phyloP scores from a whole-genome alignment of 2,797 vertebrate species.

The Aythya fuligula region DNA sequence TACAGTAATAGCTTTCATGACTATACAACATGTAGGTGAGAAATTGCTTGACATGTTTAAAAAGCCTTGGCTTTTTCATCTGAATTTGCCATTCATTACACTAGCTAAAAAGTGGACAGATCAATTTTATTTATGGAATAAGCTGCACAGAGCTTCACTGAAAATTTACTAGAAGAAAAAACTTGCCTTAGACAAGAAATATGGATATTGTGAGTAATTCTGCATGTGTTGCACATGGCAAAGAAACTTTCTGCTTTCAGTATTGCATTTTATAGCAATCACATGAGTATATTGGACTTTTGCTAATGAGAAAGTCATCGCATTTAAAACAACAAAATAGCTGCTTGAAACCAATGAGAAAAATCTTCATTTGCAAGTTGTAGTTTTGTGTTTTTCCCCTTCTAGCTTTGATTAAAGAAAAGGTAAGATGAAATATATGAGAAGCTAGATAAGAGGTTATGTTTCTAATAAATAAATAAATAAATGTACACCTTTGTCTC shows the following conservation, averaged over 20 bases:
- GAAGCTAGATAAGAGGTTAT: not conserved
- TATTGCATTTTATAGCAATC: not conserved
- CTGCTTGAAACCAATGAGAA: not conserved
- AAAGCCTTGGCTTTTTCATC: slow-evolving; percentile 3
- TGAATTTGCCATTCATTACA: slow-evolving; percentile 38
- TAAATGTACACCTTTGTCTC: not conserved
- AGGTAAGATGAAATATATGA: not conserved
- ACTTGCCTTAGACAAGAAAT: not conserved
- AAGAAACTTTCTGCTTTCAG: not conserved
- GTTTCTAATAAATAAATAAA: not conserved
- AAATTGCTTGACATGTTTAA: not conserved
- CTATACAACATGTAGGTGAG: not conserved
- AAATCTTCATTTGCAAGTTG: not conserved
- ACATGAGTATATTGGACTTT: not conserved
- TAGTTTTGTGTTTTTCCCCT: not conserved
- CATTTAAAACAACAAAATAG: not conserved
- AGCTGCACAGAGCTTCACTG: not conserved
- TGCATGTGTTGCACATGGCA: not conserved
- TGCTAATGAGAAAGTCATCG: not conserved
- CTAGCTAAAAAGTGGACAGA: not conserved
- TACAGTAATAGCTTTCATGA: slow-evolving; percentile 17
- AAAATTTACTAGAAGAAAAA: not conserved
- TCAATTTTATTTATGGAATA: slow-evolving; percentile 33
- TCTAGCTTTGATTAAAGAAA: not conserved
- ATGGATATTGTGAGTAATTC: not conserved